A percentile compares a stretch with the other conserved stretches of the same genome.
Evolutionary conservation across 2,797 vertebrate genomes (phyloP).

Genomic region (Otolemur crassicaudatus): DNA sequence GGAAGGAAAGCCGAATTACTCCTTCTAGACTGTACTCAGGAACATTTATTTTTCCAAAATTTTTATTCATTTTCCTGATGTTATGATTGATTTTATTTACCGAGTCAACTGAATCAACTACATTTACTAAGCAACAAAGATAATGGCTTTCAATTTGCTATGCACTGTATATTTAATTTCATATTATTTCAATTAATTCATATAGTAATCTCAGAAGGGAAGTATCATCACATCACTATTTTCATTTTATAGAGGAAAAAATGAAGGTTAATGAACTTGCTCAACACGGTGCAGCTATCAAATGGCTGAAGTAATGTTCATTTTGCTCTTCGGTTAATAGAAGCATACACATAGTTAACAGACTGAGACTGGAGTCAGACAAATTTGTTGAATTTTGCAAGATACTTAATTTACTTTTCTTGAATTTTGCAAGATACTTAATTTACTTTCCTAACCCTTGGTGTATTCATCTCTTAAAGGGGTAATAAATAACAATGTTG

Average conservation of each 20-base stretch:
- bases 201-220: background rate
- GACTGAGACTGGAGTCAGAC: background rate
- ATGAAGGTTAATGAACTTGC: background rate
- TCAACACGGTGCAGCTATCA: background rate
- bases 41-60: background rate
- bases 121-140: constrained; percentile 4
- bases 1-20: background rate
- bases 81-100: constrained; percentile 27
- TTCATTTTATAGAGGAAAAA: constrained; percentile 7
- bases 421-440: background rate
- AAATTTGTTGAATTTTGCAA: background rate
- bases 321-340: background rate
- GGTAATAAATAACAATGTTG: background rate
- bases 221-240: background rate
- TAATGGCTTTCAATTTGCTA: background rate
- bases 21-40: background rate
- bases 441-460: background rate
- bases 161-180: background rate
- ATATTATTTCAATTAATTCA: background rate
- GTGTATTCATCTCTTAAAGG: background rate
- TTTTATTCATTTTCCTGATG: background rate
- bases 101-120: background rate
- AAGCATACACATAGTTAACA: background rate
- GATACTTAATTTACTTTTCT: background rate
- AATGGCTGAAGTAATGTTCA: background rate